Conservation (phyloP, 2,797 vertebrate species). For the Taenioides sp. region DNA sequence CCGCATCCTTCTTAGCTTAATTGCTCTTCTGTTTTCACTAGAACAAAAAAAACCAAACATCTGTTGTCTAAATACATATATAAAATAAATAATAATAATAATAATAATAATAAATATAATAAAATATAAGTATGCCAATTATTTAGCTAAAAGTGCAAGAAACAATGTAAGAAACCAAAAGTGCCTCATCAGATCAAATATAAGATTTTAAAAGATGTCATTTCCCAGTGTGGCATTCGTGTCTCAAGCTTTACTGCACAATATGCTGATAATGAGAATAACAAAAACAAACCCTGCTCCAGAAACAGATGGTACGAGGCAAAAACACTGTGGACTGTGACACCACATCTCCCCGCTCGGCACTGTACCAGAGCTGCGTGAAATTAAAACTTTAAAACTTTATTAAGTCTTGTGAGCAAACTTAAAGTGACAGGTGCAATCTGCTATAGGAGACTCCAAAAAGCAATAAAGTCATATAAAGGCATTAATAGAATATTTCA, state of each 20-base stretch:
- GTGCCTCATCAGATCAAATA: too few relatives aligned
- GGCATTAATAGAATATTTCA: not conserved
- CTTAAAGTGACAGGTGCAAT: not conserved
- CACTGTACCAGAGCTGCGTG: constrained; percentile 20
- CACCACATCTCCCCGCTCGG: constrained; percentile 9
- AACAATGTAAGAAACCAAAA: too few relatives aligned
- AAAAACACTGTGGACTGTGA: constrained; percentile 11
- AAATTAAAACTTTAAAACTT: constrained; percentile 34
- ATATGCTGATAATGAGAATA: not conserved
- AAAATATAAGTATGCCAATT: too few relatives aligned
- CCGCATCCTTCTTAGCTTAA: too few relatives aligned
- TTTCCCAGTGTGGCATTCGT: not conserved
- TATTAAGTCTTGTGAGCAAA: constrained; percentile 7
- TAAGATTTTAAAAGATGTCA: not conserved
- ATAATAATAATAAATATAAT: too few relatives aligned
- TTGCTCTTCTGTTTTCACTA: too few relatives aligned
- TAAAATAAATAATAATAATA: too few relatives aligned
- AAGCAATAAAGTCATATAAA: not conserved
- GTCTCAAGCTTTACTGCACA: not conserved
- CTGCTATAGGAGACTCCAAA: too few relatives aligned
- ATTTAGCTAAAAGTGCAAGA: too few relatives aligned
- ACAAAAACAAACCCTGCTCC: not conserved
- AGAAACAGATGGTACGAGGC: constrained; percentile 2
- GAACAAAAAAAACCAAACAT: too few relatives aligned
- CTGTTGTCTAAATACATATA: too few relatives aligned